Evolutionary conservation across 2,113 vertebrate species (phyloP), one percentile per base, ranked within the genome.

Genomic region (Cephalopholis sonnerati): DNA sequence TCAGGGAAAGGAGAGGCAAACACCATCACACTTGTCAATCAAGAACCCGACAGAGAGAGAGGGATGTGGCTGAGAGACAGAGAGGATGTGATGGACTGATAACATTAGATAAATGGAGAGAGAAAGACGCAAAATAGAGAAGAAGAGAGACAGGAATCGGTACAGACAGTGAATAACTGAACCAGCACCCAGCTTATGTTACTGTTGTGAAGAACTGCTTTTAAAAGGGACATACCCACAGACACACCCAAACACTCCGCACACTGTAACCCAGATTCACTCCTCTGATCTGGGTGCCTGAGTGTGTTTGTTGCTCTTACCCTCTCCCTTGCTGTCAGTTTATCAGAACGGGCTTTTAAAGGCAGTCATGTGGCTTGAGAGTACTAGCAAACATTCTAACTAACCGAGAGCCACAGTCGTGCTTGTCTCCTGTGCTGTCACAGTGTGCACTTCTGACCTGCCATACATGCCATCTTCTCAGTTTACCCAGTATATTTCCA

Each of bases 11-110:
- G 92, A 92, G 74, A 93, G 70, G 86, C 82, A 84, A 91, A 85
- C 87, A 81, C 80, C 85, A 89, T 92, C 85, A 64, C 82, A 85
- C 86, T 75, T 92, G 91, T 93, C 92, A 92, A 87, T 92, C 93
- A 89, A 51, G 71, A 76, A 66, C 46, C 61, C 27, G 65, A 55
- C 74, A 63, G 57, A 68, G 66, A 62, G 50, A 12, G 16, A 25
- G 27, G 29, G 24, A 48, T 1, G 58, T 22, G 27, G 17, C 22
- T 50, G 67, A 68, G n/a, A 78, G 65, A 46, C 25, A 22, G 68
- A 75, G 75, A 66, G 66, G 72, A 55, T 0, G 2, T 59, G 67
- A 72, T 63, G 77, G 3, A 41, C 69, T 32, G 65, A 79, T 73
- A 76, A 71, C 58, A 66, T 54, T 27, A 7, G 48, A 51, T 65